These are phyloP conservation scores for Ameiurus melas DNA, from an alignment of 2,113 vertebrate genomes.

Conservation along the genomic window DNA sequence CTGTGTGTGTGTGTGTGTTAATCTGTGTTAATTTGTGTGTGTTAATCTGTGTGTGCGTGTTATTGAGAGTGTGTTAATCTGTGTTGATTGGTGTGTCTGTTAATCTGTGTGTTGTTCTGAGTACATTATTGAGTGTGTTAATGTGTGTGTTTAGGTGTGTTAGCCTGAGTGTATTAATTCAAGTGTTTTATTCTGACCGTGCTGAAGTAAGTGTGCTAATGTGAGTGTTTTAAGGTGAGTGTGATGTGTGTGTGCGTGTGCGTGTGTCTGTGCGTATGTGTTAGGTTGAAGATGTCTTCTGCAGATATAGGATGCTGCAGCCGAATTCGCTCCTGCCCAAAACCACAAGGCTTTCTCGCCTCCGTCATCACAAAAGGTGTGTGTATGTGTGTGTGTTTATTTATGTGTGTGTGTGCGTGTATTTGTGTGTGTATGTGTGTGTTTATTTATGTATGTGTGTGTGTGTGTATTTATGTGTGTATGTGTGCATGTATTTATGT, in stretches of 20 bases:
- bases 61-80: not conserved
- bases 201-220: not conserved
- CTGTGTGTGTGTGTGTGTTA: no score
- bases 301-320: not conserved
- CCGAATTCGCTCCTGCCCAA: slow-evolving; percentile 31
- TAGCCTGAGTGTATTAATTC: not conserved
- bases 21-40: not conserved
- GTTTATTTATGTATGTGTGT: not conserved
- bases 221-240: not conserved
- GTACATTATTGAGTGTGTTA: not conserved
- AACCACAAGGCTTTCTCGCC: slow-evolving; percentile 43
- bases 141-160: not conserved
- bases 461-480: slow-evolving; percentile 7
- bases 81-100: not conserved
- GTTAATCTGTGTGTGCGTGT: not conserved
- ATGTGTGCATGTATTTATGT: not conserved
- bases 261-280: slow-evolving; percentile 13
- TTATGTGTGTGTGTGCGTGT: slow-evolving; percentile 9
- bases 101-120: not conserved
- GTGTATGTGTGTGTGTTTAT: slow-evolving; percentile 38
- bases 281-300: slow-evolving; percentile 1
- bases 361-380: slow-evolving; percentile 54
- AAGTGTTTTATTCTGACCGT: not conserved
- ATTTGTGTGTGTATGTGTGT: slow-evolving; percentile 22
- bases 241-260: not conserved